A percentile compares a stretch with the other conserved stretches of the same genome.
Conservation (phyloP, 2,888 invertebrate genomes). For the Marasmarcha lunaedactyla region DNA sequence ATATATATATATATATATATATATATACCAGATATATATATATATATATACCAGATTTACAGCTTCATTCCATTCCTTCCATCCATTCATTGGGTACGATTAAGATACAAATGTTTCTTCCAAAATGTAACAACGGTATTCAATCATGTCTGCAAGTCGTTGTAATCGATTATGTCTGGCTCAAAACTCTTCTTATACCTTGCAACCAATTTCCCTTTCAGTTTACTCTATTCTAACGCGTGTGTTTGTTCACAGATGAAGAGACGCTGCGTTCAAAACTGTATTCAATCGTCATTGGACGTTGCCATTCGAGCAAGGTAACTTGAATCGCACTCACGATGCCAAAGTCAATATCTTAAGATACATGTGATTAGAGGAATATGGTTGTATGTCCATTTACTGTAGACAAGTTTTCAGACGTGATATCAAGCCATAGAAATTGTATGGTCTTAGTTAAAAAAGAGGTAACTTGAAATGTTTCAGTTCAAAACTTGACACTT, state of each 20-base stretch:
- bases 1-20: no score
- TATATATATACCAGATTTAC: no score
- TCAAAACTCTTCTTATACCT: no score
- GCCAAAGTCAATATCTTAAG: constrained; percentile 44
- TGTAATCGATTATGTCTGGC: no score
- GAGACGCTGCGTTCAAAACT: background rate
- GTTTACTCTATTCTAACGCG: no score
- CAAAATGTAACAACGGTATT: no score
- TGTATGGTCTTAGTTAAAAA: background rate
- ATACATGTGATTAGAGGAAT: constrained; percentile 40
- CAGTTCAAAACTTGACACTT: constrained; percentile 4
- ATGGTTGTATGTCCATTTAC: constrained; percentile 66
- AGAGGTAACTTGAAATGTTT: constrained; percentile 8
- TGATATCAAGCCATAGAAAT: constrained; percentile 28
- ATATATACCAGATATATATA: no score
- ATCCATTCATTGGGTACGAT: no score
- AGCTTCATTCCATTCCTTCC: no score
- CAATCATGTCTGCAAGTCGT: no score
- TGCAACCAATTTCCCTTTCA: no score
- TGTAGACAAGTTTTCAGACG: constrained; percentile 40
- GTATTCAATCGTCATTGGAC: background rate
- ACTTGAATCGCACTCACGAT: constrained; percentile 34
- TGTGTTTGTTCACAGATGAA: constrained; percentile 4
- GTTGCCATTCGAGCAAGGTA: background rate
- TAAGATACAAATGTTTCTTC: no score